Conservation (phyloP, 1,140 invertebrate genomes). For the Papilio glaucus region DNA sequence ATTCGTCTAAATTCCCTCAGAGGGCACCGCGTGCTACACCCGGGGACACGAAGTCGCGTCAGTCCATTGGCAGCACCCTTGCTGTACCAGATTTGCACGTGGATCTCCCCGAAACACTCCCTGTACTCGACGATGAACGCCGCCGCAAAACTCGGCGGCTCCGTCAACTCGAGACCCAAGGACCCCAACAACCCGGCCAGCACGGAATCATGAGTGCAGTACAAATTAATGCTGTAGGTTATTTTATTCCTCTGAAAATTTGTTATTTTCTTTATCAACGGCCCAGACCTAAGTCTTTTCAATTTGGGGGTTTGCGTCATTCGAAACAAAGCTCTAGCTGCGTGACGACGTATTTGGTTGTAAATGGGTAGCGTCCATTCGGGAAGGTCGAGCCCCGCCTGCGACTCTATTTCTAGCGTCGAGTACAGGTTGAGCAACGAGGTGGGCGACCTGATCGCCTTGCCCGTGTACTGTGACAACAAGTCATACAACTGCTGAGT, state of each 20-base stretch:
- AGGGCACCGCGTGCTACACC: neutral
- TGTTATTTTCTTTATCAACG: conserved; percentile 16
- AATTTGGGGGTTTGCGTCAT: conserved; percentile 24
- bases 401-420: conserved; percentile 42
- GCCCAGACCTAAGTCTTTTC: conserved; percentile 39
- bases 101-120: neutral
- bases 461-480: conserved; percentile 37
- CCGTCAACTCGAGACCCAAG: no score
- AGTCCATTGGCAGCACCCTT: neutral
- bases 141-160: no score
- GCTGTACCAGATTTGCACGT: neutral
- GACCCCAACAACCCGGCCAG: neutral
- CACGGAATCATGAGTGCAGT: conserved; percentile 28
- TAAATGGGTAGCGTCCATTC: conserved; percentile 42
- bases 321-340: conserved; percentile 33
- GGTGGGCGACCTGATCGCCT: conserved; percentile 12
- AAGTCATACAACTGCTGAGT: conserved; percentile 32
- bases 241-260: neutral
- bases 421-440: conserved; percentile 39
- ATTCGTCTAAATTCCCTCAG: neutral
- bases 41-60: neutral
- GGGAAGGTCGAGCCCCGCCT: conserved; percentile 40
- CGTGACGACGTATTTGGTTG: conserved; percentile 40
- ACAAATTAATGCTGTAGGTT: conserved; percentile 7
- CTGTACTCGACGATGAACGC: conserved; percentile 7